phyloP scores from a whole-genome alignment of 2,113 vertebrate genomes.

The Pica pica region DNA sequence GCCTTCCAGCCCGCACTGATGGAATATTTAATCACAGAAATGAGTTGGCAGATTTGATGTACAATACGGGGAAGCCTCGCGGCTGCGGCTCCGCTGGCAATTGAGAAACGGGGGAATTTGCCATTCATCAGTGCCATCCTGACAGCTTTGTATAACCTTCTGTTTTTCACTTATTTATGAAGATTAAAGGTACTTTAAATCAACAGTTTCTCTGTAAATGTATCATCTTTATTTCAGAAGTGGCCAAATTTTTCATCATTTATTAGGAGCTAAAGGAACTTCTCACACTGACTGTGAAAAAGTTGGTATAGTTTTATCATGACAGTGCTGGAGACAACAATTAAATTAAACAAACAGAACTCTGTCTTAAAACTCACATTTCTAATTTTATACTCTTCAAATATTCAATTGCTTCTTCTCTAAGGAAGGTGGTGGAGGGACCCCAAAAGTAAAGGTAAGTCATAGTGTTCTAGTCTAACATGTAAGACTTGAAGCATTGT shows the following conservation, averaged over 20 bases:
- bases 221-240: constrained; percentile 70
- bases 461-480: accelerated
- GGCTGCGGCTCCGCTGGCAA: constrained; percentile 67
- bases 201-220: constrained; percentile 68
- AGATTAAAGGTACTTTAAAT: constrained; percentile 79
- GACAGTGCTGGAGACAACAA: background rate
- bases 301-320: background rate
- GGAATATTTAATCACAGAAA: constrained; percentile 87
- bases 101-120: constrained; percentile 67
- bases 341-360: background rate
- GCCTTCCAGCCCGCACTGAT: constrained; percentile 74
- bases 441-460: background rate
- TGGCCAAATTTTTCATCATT: constrained; percentile 65
- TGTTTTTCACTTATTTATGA: constrained; percentile 77
- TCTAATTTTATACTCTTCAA: background rate
- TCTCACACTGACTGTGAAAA: background rate
- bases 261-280: constrained; percentile 18
- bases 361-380: background rate
- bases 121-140: constrained; percentile 72
- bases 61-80: constrained; percentile 67
- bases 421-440: background rate
- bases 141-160: constrained; percentile 78
- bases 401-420: background rate
- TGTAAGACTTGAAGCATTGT: background rate
- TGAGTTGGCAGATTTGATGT: constrained; percentile 81